phyloP scores from a whole-genome alignment of 2,797 vertebrate genomes.

The Coluber constrictor region DNA sequence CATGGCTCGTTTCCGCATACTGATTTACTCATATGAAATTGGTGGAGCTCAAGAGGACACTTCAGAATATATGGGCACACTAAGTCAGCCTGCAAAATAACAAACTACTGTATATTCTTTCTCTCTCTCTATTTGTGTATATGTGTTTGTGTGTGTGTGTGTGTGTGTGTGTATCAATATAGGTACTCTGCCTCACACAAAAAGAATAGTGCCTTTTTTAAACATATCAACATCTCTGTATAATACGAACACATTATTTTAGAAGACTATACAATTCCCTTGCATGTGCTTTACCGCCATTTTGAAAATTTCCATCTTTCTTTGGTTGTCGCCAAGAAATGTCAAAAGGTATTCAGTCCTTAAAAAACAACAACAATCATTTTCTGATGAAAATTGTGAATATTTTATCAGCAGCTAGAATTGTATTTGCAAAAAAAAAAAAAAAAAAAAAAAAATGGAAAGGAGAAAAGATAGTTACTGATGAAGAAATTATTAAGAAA shows the following conservation, averaged over 20 bases:
- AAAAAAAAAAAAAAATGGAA: too few relatives aligned
- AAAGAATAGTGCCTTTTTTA: background rate
- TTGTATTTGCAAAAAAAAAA: too few relatives aligned
- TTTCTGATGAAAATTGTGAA: too few relatives aligned
- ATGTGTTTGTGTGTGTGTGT: background rate
- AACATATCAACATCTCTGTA: background rate
- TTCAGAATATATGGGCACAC: background rate
- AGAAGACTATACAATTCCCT: background rate
- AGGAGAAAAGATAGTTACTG: too few relatives aligned
- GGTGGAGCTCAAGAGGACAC: background rate
- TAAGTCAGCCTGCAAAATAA: constrained; percentile 11
- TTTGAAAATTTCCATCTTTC: background rate
- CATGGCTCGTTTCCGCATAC: constrained; percentile 1
- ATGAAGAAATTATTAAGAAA: too few relatives aligned
- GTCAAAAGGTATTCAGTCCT: background rate
- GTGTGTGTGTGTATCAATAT: background rate
- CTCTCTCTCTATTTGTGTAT: fast-evolving
- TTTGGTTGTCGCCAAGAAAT: background rate
- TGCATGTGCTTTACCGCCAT: background rate
- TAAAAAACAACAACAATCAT: background rate
- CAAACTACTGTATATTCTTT: background rate
- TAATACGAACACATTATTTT: background rate
- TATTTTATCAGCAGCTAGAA: too few relatives aligned
- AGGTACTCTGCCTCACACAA: background rate
- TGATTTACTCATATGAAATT: constrained; percentile 1